Conservation (phyloP, 2,888 invertebrate genomes). For the Bombylius major region DNA sequence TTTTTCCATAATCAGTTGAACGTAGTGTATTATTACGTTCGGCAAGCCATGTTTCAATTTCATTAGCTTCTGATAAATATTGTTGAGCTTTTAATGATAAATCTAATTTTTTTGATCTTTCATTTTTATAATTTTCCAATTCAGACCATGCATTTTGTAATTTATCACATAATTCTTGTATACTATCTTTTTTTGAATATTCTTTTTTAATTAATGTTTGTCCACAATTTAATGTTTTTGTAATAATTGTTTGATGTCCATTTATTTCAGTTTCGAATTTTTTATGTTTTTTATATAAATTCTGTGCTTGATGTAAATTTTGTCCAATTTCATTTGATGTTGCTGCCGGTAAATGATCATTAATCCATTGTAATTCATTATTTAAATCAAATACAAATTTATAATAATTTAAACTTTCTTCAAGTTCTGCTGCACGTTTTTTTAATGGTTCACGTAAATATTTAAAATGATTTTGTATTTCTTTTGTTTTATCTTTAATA, state of each 20-base stretch:
- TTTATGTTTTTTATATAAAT: constrained; percentile 83
- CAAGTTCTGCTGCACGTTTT: constrained; percentile 59
- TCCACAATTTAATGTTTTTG: constrained; percentile 71
- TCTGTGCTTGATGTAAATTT: constrained; percentile 86
- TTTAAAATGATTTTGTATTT: constrained; percentile 55
- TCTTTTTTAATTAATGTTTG: constrained; percentile 55
- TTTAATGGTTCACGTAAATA: constrained; percentile 60
- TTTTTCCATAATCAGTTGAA: constrained; percentile 78
- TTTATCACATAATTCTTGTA: constrained; percentile 50
- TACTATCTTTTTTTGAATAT: constrained; percentile 71
- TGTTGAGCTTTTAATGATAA: constrained; percentile 81
- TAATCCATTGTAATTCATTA: constrained; percentile 89
- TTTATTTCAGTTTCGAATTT: constrained; percentile 82
- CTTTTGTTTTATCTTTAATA: constrained; percentile 65
- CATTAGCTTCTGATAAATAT: constrained; percentile 80
- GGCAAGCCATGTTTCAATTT: constrained; percentile 85
- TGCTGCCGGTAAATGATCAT: constrained; percentile 74
- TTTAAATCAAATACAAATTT: constrained; percentile 90
- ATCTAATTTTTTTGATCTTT: constrained; percentile 66
- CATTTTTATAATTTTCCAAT: constrained; percentile 54
- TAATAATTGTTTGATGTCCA: constrained; percentile 75
- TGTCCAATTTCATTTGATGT: constrained; percentile 62
- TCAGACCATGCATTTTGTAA: constrained; percentile 62
- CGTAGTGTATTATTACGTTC: constrained; percentile 73
- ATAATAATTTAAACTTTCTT: constrained; percentile 68